These are phyloP conservation scores for Leptobrachium ailaonicum DNA, from an alignment of 2,113 vertebrate genomes.

Conservation along the genomic window DNA sequence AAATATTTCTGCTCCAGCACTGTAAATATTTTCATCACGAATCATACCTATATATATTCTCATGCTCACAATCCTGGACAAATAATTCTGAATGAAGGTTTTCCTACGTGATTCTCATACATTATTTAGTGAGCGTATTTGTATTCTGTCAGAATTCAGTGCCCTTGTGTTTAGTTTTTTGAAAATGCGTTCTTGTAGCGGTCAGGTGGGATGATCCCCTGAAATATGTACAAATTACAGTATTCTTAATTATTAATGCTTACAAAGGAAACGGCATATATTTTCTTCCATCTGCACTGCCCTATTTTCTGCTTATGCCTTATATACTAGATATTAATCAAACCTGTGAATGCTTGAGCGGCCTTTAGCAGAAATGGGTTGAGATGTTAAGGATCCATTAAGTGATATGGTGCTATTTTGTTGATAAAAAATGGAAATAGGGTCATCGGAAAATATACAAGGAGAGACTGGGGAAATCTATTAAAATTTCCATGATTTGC, in stretches of 20 bases:
- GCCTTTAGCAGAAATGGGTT: neutral
- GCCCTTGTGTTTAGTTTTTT: conserved; percentile 16
- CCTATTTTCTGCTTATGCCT: neutral
- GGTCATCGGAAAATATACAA: too few species aligned
- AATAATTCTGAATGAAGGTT: conserved; percentile 8
- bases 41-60: too few species aligned
- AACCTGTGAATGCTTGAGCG: neutral
- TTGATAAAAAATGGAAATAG: too few species aligned
- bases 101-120: conserved; percentile 7
- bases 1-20: too few species aligned
- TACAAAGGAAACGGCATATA: neutral
- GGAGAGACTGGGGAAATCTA: too few species aligned
- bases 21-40: too few species aligned
- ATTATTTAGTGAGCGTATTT: conserved; percentile 31
- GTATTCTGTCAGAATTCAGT: conserved; percentile 19
- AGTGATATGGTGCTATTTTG: neutral
- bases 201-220: conserved; percentile 1
- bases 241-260: conserved; percentile 30
- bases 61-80: too few species aligned
- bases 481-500: too few species aligned
- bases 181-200: conserved; percentile 20
- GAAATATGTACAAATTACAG: conserved; percentile 22
- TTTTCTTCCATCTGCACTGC: neutral
- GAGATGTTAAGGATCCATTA: neutral
- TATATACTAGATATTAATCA: neutral